Conservation (phyloP, 2,797 vertebrate species). For the Sphenopsis melanotis region DNA sequence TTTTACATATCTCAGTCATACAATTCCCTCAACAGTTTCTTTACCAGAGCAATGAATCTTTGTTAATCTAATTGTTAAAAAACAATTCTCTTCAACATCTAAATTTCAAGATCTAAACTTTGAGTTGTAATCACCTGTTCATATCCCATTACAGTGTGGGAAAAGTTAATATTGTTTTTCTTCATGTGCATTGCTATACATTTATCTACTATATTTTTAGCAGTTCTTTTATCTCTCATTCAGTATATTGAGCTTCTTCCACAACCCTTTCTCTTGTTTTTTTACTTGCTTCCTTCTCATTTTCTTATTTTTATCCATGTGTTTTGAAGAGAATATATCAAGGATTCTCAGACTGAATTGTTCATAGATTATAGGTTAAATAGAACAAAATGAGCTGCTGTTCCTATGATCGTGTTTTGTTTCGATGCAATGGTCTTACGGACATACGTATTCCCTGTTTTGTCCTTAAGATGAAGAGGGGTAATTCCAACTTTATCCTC, state of each 20-base stretch:
- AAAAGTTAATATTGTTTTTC: neutral
- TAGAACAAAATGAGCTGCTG: neutral
- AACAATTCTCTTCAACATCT: neutral
- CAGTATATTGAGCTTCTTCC: neutral
- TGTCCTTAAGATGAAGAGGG: neutral
- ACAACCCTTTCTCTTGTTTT: neutral
- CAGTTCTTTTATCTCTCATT: neutral
- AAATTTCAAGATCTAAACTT: neutral
- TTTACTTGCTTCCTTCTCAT: neutral
- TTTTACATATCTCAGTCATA: neutral
- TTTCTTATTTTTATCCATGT: neutral
- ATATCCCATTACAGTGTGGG: neutral
- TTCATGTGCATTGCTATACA: neutral
- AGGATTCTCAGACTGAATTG: neutral
- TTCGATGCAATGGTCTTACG: neutral
- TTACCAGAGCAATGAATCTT: neutral
- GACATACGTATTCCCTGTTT: neutral
- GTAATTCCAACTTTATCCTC: neutral
- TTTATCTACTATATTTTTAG: neutral
- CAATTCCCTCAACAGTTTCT: neutral
- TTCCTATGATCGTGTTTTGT: neutral
- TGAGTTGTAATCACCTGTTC: neutral
- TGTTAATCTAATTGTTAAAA: neutral
- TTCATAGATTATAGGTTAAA: neutral
- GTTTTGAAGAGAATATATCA: neutral